Percentiles rank a stretch among this genome's conserved stretches.
Evolutionary conservation across 2,888 invertebrate genomes (phyloP).

Genomic region (Eucriotettix oculatus): DNA sequence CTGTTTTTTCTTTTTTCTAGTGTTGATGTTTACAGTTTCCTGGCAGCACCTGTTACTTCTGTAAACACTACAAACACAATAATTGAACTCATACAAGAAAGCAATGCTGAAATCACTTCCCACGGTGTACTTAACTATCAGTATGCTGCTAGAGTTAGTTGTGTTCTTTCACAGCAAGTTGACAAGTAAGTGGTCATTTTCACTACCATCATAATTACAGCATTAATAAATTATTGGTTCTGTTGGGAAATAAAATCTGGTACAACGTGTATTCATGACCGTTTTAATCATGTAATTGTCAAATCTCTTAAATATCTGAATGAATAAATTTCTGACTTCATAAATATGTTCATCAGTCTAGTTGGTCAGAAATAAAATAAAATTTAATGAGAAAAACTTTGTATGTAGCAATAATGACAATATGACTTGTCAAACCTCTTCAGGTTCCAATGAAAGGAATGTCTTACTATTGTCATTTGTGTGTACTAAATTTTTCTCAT

Average conservation of each 20-base stretch:
- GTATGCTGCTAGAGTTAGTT: constrained; percentile 76
- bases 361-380: too few species aligned
- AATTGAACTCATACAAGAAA: constrained; percentile 45
- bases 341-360: too few species aligned
- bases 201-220: background rate
- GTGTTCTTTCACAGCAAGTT: constrained; percentile 75
- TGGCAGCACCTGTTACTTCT: constrained; percentile 36
- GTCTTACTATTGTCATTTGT: too few species aligned
- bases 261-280: too few species aligned
- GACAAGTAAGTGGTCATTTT: constrained; percentile 36
- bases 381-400: too few species aligned
- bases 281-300: too few species aligned
- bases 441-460: too few species aligned
- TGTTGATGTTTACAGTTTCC: constrained; percentile 70
- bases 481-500: too few species aligned
- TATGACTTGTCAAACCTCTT: too few species aligned
- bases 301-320: too few species aligned
- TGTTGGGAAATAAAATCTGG: background rate
- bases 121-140: constrained; percentile 37
- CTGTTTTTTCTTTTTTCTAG: constrained; percentile 27
- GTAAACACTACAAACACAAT: constrained; percentile 37
- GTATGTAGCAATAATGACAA: too few species aligned
- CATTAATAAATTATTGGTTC: background rate
- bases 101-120: constrained; percentile 33
- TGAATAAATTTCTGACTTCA: too few species aligned